Evolutionary conservation across 64 coral and sea anemone genomes (phyloP).

Genomic region (Montipora foliosa): DNA sequence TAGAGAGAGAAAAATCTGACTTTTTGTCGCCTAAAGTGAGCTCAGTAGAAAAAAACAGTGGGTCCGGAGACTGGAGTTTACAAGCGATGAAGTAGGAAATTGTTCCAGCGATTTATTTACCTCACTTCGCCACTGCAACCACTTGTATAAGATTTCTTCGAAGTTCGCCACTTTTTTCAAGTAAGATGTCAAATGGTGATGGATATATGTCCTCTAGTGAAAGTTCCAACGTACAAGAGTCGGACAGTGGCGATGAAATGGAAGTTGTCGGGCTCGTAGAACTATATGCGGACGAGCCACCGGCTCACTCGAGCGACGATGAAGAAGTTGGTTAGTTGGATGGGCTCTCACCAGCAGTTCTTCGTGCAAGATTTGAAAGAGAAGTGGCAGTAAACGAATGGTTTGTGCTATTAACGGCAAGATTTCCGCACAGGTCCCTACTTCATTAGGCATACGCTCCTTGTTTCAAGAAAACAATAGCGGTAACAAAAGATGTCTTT

Average conservation of each 20-base stretch:
- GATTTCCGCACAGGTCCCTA: too few relatives aligned
- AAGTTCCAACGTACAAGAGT: neutral
- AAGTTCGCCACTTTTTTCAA: neutral
- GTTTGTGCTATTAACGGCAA: too few relatives aligned
- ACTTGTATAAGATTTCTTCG: neutral
- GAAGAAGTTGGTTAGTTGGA: conserved; percentile 41
- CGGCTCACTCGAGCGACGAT: too few relatives aligned
- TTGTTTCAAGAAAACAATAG: too few relatives aligned
- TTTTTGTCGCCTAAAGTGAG: neutral
- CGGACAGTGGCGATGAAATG: neutral
- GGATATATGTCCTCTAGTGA: neutral
- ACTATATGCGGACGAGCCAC: too few relatives aligned
- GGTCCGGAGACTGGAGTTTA: neutral
- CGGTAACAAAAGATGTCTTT: too few relatives aligned
- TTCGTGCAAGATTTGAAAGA: conserved; percentile 51
- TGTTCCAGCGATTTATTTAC: neutral
- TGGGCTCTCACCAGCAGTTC: conserved; percentile 52
- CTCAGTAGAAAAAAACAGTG: neutral
- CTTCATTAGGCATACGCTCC: too few relatives aligned
- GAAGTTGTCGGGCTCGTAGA: conserved; percentile 17
- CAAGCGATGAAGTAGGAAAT: neutral
- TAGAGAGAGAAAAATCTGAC: neutral
- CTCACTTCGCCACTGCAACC: neutral
- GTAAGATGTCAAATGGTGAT: neutral
- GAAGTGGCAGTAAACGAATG: too few relatives aligned